Conservation (phyloP, 37 sponge, comb jelly and placozoan genomes). For the Bolinopsis microptera region DNA sequence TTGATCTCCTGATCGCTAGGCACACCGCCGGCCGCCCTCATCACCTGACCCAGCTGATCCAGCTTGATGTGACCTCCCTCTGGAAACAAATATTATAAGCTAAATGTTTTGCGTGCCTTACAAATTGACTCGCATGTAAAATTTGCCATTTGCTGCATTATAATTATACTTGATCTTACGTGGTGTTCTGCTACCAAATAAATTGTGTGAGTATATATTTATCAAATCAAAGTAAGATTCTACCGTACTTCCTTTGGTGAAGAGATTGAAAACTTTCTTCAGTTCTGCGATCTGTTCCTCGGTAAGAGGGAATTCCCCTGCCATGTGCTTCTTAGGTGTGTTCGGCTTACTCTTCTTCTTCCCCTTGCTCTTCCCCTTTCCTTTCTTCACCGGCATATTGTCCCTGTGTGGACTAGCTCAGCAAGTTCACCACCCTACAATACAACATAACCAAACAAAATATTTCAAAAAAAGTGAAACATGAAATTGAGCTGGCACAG, state of each 20-base stretch:
- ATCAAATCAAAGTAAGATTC: no score
- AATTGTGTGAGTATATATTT: no score
- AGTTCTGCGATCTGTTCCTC: slow-evolving; percentile 30
- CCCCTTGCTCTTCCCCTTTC: slow-evolving; percentile 33
- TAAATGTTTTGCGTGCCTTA: no score
- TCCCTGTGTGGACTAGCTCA: not conserved
- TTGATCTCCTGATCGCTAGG: slow-evolving; percentile 34
- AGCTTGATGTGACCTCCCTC: slow-evolving; percentile 27
- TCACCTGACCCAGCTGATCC: slow-evolving; percentile 23
- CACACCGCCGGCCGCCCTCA: slow-evolving; percentile 37
- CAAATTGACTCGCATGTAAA: no score
- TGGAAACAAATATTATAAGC: no score
- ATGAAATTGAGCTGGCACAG: no score
- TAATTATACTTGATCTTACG: no score
- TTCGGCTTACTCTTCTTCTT: slow-evolving; percentile 19
- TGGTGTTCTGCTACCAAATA: no score
- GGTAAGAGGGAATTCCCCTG: slow-evolving; percentile 10
- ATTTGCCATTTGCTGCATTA: no score
- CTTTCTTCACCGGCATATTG: slow-evolving; percentile 10
- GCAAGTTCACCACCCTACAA: no score
- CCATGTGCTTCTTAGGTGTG: slow-evolving; percentile 34
- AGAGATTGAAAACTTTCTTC: slow-evolving; percentile 38
- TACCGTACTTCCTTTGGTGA: slow-evolving; percentile 64
- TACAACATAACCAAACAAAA: no score
- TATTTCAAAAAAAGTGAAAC: no score